Conservation (phyloP, 1,140 invertebrate genomes). For the Drosophila lowei region DNA sequence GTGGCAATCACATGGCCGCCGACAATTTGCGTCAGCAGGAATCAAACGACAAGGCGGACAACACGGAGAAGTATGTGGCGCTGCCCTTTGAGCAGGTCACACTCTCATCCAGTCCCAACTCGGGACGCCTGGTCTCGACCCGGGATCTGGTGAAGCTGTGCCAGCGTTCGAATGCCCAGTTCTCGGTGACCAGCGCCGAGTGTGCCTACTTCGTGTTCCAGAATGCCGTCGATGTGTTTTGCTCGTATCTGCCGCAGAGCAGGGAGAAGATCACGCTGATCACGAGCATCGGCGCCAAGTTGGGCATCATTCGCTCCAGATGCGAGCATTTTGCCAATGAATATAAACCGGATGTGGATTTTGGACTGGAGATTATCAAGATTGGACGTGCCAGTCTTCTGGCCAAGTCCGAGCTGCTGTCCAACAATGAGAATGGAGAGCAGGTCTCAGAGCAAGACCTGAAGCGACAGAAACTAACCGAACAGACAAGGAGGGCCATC, state of each 20-base stretch:
- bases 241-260: conserved; percentile 85
- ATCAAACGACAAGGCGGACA: conserved; percentile 67
- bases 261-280: conserved; percentile 87
- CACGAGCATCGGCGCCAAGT: conserved; percentile 89
- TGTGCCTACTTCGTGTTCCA: conserved; percentile 91
- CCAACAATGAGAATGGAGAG: conserved; percentile 5
- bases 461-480: conserved; percentile 63
- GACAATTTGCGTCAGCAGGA: conserved; percentile 83
- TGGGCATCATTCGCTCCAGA: conserved; percentile 93
- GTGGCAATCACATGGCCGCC: conserved; percentile 85
- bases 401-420: conserved; percentile 56
- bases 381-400: conserved; percentile 85
- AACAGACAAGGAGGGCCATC: conserved; percentile 29
- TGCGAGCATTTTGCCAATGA: conserved; percentile 91
- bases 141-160: conserved; percentile 98
- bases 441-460: conserved; percentile 28
- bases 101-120: conserved; percentile 54
- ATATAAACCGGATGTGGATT: conserved; percentile 90
- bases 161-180: conserved; percentile 88
- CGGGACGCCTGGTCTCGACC: conserved; percentile 88
- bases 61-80: conserved; percentile 64
- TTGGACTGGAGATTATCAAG: conserved; percentile 80
- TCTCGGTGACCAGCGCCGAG: conserved; percentile 89
- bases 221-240: conserved; percentile 96
- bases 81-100: conserved; percentile 69